A percentile compares a stretch with the other conserved stretches of the same genome.
Conservation (phyloP, 1,140 invertebrate genomes). For the Apis florea region DNA sequence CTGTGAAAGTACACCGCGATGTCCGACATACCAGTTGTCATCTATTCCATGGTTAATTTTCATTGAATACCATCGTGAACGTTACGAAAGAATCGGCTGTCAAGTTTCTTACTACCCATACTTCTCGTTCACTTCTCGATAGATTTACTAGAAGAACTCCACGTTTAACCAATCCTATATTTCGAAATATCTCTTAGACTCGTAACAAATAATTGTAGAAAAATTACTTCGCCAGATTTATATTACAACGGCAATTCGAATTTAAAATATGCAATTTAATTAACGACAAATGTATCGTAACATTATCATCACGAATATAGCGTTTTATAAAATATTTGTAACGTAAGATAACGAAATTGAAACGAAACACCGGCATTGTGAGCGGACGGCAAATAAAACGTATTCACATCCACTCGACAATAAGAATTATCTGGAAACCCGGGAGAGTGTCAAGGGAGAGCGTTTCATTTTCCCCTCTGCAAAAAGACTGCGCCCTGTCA, state of each 20-base stretch:
- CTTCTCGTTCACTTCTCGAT: not conserved
- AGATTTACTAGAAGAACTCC: conserved; percentile 15
- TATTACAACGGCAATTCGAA: too few species aligned
- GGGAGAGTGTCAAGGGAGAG: not conserved
- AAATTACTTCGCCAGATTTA: too few species aligned
- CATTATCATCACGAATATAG: too few species aligned
- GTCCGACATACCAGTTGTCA: conserved; percentile 64
- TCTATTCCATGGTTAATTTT: conserved; percentile 70
- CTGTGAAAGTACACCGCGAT: conserved; percentile 51
- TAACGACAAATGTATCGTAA: too few species aligned
- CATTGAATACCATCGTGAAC: conserved; percentile 54
- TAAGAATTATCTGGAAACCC: not conserved
- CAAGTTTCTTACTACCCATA: not conserved
- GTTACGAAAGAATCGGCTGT: not conserved
- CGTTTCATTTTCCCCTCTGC: not conserved
- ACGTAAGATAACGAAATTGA: not conserved
- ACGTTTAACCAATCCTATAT: not conserved
- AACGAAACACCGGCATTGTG: not conserved
- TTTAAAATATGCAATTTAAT: too few species aligned
- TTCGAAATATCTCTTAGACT: too few species aligned
- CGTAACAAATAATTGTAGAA: too few species aligned
- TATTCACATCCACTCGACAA: not conserved
- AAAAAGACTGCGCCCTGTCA: not conserved
- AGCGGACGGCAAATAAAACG: not conserved
- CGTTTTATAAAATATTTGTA: not conserved